A percentile compares a stretch with the other conserved stretches of the same genome.
These are phyloP conservation scores for Watersipora subatra DNA, from an alignment of 1,140 invertebrate genomes.

Conservation along the genomic window DNA sequence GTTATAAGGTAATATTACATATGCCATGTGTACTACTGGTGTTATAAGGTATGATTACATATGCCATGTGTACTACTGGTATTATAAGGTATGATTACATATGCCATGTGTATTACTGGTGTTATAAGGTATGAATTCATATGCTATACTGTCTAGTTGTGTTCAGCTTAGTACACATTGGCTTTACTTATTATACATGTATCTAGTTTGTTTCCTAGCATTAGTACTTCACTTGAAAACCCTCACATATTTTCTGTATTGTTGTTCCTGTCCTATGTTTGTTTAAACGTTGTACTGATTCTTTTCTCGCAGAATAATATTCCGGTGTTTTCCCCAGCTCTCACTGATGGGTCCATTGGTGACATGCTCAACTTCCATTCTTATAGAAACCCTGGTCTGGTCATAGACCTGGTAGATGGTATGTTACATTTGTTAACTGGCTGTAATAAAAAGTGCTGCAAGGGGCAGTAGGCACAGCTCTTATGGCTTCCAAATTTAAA, in stretches of 20 bases:
- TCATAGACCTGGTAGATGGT: constrained; percentile 84
- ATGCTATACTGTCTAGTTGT: not conserved
- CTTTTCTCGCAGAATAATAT: constrained; percentile 73
- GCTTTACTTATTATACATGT: no score
- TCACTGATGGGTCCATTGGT: constrained; percentile 94
- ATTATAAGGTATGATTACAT: not conserved
- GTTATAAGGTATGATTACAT: not conserved
- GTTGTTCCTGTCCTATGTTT: no score
- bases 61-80: not conserved
- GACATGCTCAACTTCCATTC: constrained; percentile 99
- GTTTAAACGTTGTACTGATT: no score
- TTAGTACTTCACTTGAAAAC: no score
- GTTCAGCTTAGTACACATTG: no score
- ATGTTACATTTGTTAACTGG: constrained; percentile 17
- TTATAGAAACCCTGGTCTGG: constrained; percentile 74
- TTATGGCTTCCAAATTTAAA: no score
- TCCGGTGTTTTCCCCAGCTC: constrained; percentile 90
- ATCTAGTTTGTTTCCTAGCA: no score
- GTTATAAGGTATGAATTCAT: not conserved
- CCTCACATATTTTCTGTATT: no score
- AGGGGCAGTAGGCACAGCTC: no score
- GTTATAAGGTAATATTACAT: constrained; percentile 59
- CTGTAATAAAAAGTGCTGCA: not conserved
- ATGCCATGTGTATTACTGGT: not conserved
- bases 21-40: not conserved